Evolutionary conservation across 2,797 vertebrate species (phyloP), one percentile per base, ranked within the genome.

Genomic region (Hypotaenidia okinawae): DNA sequence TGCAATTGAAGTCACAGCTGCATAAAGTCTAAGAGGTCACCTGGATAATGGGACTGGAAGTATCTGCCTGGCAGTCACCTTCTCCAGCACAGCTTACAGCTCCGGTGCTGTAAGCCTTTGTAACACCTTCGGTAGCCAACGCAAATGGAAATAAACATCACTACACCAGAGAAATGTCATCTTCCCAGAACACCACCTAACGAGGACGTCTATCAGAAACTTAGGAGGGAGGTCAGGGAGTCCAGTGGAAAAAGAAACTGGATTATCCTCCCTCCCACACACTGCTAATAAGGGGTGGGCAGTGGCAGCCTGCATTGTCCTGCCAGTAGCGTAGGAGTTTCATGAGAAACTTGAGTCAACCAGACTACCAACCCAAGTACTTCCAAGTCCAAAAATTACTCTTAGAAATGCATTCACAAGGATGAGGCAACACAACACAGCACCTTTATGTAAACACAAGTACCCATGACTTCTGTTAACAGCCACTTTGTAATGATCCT

Each of bases 1-100:
- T 57, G 27, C 51, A 47, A 23, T 4, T 45, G 58, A 69, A 70
- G 74, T 45, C 41, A 61, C n/a, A 57, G 47, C 19, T 43, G 49
- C 27, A 52, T 16, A 32, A 5, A 23, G 33, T 66, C 41, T 13
- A 8, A 49, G 27, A 58, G 52, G 19, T 13, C 43, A 58, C n/a
- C 51, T 21, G 19, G 57, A n/a, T n/a, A 61, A 55, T 0, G 6
- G 30, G 52, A 55, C 12, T 21, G 0, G 0, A 33, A 69, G 45
- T 30, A 37, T 13, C 49, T 62, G 59, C 32, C 51, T 78, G 51
- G 61, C 37, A 68, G 47, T 87, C 54, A 80, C 41, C 74, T 57
- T 32, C 63, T 79, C 57, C 28, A 7, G 54, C 10, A 19, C 72
- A 72, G 54, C 33, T 66, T 16, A 14, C 21, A 49, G 39, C 66